Evolutionary conservation across 2,113 vertebrate genomes (phyloP).

Genomic region (Casuarius casuarius): DNA sequence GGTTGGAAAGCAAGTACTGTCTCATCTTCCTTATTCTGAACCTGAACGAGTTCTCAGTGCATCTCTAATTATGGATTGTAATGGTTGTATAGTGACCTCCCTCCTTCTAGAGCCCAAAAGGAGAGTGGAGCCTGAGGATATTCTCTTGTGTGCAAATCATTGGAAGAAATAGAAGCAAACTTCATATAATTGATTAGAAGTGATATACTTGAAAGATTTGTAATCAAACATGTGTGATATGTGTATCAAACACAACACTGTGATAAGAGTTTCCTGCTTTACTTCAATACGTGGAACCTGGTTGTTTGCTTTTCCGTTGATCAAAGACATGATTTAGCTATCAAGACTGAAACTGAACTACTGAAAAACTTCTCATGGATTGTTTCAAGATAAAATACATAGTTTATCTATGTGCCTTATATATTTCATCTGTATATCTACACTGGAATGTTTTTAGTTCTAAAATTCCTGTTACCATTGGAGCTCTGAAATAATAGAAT

Average conservation of each 20-base stretch:
- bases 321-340: background rate
- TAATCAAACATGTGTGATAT: background rate
- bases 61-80: background rate
- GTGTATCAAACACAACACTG: background rate
- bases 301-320: background rate
- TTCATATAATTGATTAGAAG: constrained; percentile 24
- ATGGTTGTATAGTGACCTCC: background rate
- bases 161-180: background rate
- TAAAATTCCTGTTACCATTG: background rate
- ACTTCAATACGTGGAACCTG: background rate
- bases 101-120: background rate
- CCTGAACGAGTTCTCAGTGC: background rate
- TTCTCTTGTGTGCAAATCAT: background rate
- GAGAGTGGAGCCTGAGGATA: background rate
- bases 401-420: background rate
- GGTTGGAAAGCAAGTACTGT: background rate
- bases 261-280: constrained; percentile 41
- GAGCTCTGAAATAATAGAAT: background rate
- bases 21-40: background rate
- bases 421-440: background rate
- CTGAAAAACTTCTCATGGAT: background rate
- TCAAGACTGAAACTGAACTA: constrained; percentile 10
- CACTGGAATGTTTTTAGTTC: background rate
- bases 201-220: background rate
- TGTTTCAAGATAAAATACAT: background rate